Conservation (phyloP, 2,797 vertebrate species). For the Anabas testudineus region DNA sequence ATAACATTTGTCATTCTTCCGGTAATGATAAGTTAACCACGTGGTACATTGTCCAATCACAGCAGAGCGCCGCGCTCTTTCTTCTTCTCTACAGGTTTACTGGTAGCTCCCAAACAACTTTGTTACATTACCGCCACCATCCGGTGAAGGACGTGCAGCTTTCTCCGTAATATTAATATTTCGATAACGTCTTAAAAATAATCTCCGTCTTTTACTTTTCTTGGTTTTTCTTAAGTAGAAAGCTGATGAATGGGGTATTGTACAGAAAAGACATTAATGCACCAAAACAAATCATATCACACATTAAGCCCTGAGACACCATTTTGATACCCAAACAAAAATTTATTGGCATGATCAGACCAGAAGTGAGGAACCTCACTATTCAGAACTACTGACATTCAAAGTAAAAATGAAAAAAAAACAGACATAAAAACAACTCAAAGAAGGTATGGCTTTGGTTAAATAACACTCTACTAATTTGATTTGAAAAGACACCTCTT, state of each 20-base stretch:
- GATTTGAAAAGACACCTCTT: constrained; percentile 58
- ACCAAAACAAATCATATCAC: not conserved
- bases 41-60: constrained; percentile 59
- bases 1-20: constrained; percentile 74
- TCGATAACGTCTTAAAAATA: too few relatives aligned
- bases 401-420: constrained; percentile 49
- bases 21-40: constrained; percentile 23
- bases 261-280: not conserved
- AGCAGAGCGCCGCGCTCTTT: rapidly evolving
- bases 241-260: too few relatives aligned
- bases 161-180: not conserved
- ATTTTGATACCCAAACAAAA: constrained; percentile 75
- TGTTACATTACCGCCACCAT: not conserved
- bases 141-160: not conserved
- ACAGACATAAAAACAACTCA: constrained; percentile 55
- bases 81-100: constrained; percentile 21
- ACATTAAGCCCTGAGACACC: constrained; percentile 31
- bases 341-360: constrained; percentile 76
- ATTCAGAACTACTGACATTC: constrained; percentile 59
- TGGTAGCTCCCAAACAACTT: rapidly evolving
- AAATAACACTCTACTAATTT: constrained; percentile 69
- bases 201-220: too few relatives aligned
- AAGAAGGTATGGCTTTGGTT: constrained; percentile 76
- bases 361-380: constrained; percentile 60
- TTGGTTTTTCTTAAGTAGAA: not conserved